Conservation (phyloP, 2,888 invertebrate genomes). For the Mimachlamys varia region DNA sequence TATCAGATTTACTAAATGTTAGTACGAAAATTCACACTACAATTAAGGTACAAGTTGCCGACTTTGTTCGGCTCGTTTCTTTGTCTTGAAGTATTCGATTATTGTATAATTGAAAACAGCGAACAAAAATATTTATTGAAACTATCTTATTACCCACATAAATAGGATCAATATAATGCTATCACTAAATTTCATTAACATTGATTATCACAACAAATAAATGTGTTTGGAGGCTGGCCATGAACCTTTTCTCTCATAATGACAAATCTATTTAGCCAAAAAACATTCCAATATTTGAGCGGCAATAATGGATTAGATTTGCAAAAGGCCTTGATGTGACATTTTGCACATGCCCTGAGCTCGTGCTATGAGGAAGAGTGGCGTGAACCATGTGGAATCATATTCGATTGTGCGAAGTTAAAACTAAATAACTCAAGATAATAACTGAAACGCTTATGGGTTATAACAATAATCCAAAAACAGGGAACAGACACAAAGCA, state of each 20-base stretch:
- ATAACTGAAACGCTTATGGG: background rate
- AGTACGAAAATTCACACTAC: background rate
- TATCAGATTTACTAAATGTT: background rate
- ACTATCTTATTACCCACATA: background rate
- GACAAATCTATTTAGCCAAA: conserved; percentile 11
- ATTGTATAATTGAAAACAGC: background rate
- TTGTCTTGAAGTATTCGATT: background rate
- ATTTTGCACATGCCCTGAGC: conserved; percentile 2
- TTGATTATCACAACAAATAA: background rate
- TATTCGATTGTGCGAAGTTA: background rate
- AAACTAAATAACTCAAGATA: background rate
- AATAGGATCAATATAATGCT: background rate
- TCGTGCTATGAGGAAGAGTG: background rate
- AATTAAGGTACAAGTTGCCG: background rate
- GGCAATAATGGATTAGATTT: conserved; percentile 24
- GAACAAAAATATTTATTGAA: background rate
- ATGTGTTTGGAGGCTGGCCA: background rate
- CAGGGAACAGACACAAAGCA: no score
- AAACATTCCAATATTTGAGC: background rate
- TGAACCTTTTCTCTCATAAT: background rate
- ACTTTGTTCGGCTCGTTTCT: background rate
- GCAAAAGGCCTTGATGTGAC: background rate
- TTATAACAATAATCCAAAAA: background rate
- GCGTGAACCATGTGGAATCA: background rate
- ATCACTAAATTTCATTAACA: background rate